phyloP scores from a whole-genome alignment of 1,140 invertebrate species.

The Trinorchestia longiramus region DNA sequence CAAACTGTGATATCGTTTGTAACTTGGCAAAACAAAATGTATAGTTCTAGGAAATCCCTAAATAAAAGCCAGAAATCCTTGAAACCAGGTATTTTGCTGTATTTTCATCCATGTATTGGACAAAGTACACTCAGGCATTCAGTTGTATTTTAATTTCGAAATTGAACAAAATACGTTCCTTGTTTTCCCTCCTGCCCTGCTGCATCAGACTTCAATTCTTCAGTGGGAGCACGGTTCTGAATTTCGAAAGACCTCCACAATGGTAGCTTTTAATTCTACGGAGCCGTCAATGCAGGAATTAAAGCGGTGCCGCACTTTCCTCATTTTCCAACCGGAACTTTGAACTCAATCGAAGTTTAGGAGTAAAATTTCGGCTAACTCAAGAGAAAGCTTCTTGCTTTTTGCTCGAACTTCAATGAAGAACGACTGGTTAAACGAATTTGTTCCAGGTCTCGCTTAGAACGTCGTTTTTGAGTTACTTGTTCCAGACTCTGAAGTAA shows the following conservation, averaged over 20 bases:
- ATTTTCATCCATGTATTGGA: no score
- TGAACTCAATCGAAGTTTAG: slow-evolving; percentile 53
- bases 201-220: neutral
- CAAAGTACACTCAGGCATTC: neutral
- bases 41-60: no score
- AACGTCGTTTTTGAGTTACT: neutral
- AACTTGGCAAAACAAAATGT: no score
- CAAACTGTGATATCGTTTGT: no score
- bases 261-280: slow-evolving; percentile 26
- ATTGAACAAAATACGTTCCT: neutral
- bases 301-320: neutral
- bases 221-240: neutral
- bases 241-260: slow-evolving; percentile 14
- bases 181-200: neutral
- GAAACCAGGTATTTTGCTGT: neutral
- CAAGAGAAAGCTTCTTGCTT: slow-evolving; percentile 10
- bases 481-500: neutral
- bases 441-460: slow-evolving; percentile 35
- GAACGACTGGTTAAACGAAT: slow-evolving; percentile 45
- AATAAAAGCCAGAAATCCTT: no score
- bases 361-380: slow-evolving; percentile 34
- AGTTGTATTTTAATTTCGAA: neutral
- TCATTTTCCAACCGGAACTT: slow-evolving; percentile 27
- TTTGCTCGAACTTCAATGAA: slow-evolving; percentile 33
- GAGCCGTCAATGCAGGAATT: slow-evolving; percentile 31